phyloP scores from a whole-genome alignment of 2,888 invertebrate genomes.

The Criorhina ranunculi region DNA sequence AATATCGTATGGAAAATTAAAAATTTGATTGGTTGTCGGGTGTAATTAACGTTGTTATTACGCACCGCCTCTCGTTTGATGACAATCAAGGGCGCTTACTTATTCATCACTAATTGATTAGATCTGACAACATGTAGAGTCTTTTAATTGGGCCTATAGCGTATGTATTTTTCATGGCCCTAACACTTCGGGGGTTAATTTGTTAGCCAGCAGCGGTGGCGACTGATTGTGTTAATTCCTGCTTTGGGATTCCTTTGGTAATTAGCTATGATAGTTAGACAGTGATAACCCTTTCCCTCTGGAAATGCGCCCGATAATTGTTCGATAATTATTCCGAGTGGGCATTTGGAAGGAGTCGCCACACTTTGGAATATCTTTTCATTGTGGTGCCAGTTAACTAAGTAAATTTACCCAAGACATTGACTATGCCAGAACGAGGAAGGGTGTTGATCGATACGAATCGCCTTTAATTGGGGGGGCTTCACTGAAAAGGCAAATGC shows the following conservation, averaged over 20 bases:
- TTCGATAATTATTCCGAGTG: conserved; percentile 64
- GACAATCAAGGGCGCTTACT: conserved; percentile 72
- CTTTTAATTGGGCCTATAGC: conserved; percentile 72
- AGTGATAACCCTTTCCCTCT: conserved; percentile 66
- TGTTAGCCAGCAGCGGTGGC: conserved; percentile 7
- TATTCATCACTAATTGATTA: conserved; percentile 75
- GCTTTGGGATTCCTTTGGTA: conserved; percentile 68
- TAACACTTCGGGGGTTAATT: conserved; percentile 62
- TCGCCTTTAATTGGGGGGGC: conserved; percentile 56
- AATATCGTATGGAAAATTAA: too few relatives aligned
- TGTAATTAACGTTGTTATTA: conserved; percentile 74
- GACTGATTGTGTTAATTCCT: conserved; percentile 71
- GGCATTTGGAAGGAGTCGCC: conserved; percentile 47
- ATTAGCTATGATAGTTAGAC: conserved; percentile 68
- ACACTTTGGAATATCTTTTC: conserved; percentile 23
- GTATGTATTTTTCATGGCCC: conserved; percentile 46
- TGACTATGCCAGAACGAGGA: conserved; percentile 9
- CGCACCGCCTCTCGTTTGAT: conserved; percentile 74
- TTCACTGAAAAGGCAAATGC: conserved; percentile 27
- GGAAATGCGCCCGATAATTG: conserved; percentile 56
- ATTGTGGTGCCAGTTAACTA: conserved; percentile 47
- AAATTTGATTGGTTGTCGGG: too few relatives aligned
- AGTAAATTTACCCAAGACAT: conserved; percentile 61
- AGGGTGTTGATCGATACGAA: conserved; percentile 61
- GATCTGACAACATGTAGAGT: conserved; percentile 70